phyloP scores from a whole-genome alignment of 2,113 vertebrate genomes.

The Tychaedon coryphoeus region DNA sequence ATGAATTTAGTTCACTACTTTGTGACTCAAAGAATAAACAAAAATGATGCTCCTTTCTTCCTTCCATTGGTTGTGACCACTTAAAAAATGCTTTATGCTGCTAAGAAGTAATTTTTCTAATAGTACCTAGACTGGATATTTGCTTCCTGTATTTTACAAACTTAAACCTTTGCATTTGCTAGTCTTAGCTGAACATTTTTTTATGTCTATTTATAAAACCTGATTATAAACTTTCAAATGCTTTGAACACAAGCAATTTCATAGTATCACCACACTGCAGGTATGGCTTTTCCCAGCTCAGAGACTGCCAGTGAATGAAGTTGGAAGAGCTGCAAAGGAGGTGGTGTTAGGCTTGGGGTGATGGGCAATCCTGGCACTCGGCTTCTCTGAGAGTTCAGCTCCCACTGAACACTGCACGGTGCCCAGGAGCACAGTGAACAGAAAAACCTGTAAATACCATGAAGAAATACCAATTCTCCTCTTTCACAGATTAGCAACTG shows the following conservation, averaged over 20 bases:
- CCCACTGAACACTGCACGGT: neutral
- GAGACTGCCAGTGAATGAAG: neutral
- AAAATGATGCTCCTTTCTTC: neutral
- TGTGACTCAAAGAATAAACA: neutral
- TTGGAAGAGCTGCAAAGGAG: neutral
- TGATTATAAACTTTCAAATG: neutral
- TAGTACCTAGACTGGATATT: neutral
- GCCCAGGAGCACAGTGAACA: neutral
- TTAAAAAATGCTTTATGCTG: neutral
- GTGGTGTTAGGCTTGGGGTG: fast-evolving
- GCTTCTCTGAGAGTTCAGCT: neutral
- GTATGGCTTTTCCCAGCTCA: neutral
- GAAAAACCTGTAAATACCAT: neutral
- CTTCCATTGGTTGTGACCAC: neutral
- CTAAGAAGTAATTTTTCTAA: neutral
- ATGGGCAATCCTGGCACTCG: fast-evolving
- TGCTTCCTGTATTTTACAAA: neutral
- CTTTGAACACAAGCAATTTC: neutral
- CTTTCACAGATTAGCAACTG: neutral
- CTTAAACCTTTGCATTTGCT: neutral
- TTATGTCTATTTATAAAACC: neutral
- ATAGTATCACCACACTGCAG: neutral
- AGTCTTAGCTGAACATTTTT: neutral
- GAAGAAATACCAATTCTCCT: neutral
- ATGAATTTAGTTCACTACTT: neutral